Conservation (phyloP, 2,113 vertebrate genomes). For the Gallinago jamesoni region DNA sequence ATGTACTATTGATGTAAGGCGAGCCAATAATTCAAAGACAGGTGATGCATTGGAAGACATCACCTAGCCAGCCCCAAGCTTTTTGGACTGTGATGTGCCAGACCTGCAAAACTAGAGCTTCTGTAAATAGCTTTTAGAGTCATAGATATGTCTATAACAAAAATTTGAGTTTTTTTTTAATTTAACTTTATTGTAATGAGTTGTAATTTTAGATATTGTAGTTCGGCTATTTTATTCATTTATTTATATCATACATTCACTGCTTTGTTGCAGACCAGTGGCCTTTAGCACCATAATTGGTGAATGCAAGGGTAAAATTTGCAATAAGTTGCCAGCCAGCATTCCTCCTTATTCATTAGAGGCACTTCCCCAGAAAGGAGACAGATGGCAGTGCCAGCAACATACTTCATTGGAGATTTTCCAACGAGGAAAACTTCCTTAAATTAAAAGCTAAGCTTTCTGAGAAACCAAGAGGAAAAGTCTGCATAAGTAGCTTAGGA, state of each 20-base stretch:
- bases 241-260: neutral
- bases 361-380: neutral
- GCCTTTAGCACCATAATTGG: neutral
- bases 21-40: neutral
- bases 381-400: neutral
- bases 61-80: neutral
- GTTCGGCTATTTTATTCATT: neutral
- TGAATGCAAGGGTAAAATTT: neutral
- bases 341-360: neutral
- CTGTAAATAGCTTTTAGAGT: neutral
- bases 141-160: neutral
- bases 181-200: neutral
- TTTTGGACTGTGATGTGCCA: neutral
- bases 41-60: neutral
- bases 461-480: neutral
- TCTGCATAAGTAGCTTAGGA: neutral
- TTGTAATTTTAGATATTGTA: neutral
- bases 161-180: neutral
- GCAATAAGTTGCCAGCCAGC: neutral
- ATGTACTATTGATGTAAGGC: neutral
- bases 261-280: neutral
- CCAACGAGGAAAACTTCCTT: neutral
- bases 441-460: conserved; percentile 17
- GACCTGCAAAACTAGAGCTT: neutral
- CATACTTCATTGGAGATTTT: conserved; percentile 23